phyloP scores from a whole-genome alignment of 2,113 vertebrate genomes.

The Caranx melampygus region DNA sequence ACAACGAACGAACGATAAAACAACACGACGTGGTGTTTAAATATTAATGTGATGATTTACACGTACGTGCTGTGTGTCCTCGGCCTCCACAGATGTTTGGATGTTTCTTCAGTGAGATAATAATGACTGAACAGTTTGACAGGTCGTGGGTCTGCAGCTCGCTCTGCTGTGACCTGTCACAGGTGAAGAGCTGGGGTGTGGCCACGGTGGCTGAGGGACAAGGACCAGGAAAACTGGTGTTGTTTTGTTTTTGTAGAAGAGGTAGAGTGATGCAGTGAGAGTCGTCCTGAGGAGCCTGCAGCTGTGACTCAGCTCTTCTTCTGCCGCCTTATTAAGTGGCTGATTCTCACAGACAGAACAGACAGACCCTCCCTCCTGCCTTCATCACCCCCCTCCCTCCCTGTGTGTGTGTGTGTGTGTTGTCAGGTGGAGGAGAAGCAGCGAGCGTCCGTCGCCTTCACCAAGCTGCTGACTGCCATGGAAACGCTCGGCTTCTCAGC shows the following conservation, averaged over 20 bases:
- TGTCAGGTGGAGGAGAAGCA: constrained; percentile 93
- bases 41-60: too few species aligned
- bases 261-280: neutral
- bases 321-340: constrained; percentile 13
- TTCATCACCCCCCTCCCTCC: neutral
- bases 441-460: constrained; percentile 85
- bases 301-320: constrained; percentile 44
- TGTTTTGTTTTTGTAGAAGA: neutral
- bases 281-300: neutral
- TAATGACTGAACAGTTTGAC: too few species aligned
- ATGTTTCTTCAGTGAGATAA: too few species aligned
- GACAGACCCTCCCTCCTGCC: neutral
- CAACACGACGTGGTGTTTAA: too few species aligned
- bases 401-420: constrained; percentile 6
- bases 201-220: neutral
- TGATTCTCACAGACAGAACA: constrained; percentile 17
- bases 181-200: neutral
- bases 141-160: too few species aligned
- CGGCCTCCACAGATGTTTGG: too few species aligned
- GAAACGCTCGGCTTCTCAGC: constrained; percentile 84
- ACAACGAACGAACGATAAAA: too few species aligned
- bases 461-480: constrained; percentile 90
- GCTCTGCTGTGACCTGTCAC: neutral
- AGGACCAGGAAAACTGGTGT: neutral
- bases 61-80: too few species aligned